Conservation (phyloP, 2,888 invertebrate genomes). For the Macrophya annulata region DNA sequence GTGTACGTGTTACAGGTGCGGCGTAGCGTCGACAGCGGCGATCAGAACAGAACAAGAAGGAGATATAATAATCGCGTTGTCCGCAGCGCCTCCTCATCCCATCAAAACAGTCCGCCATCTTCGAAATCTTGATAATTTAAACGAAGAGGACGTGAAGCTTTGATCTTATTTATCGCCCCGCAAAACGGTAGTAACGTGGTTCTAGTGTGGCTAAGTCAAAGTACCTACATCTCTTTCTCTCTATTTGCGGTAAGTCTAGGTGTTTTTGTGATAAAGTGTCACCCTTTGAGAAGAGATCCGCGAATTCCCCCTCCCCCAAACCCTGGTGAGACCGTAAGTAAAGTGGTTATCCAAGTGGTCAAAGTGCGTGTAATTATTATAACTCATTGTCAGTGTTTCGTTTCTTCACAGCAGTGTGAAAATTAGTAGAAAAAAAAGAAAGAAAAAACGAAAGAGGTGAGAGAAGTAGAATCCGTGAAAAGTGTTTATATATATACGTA, state of each 20-base stretch:
- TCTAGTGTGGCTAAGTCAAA: conserved; percentile 47
- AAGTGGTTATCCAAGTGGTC: conserved; percentile 24
- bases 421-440: background rate
- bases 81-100: conserved; percentile 48
- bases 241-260: conserved; percentile 39
- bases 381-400: conserved; percentile 16
- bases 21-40: conserved; percentile 76
- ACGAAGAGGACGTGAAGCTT: conserved; percentile 76
- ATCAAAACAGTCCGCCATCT: conserved; percentile 46
- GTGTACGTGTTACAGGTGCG: conserved; percentile 76
- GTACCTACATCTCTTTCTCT: background rate
- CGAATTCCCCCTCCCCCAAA: background rate
- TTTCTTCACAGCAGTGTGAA: conserved; percentile 3
- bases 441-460: background rate
- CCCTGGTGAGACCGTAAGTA: conserved; percentile 22
- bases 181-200: conserved; percentile 50
- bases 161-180: conserved; percentile 82
- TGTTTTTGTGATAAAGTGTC: conserved; percentile 36
- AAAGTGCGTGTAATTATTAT: conserved; percentile 40
- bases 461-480: conserved; percentile 1
- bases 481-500: conserved; percentile 10
- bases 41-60: conserved; percentile 75
- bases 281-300: conserved; percentile 18
- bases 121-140: conserved; percentile 32
- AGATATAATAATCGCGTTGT: conserved; percentile 41